phyloP scores from a whole-genome alignment of 1,140 invertebrate species.

The Drosophila guanche region DNA sequence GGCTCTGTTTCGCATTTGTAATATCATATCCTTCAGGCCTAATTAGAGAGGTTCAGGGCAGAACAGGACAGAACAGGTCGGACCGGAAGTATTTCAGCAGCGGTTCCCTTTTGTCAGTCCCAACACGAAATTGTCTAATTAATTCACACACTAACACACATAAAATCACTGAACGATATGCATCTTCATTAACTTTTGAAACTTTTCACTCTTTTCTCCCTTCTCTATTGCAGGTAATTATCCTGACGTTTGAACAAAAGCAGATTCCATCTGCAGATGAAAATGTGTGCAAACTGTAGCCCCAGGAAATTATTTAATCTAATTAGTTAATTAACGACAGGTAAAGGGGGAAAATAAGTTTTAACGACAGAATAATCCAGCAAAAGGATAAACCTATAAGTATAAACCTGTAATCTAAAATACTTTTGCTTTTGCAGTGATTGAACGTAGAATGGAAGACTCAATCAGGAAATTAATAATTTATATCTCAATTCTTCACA shows the following conservation, averaged over 20 bases:
- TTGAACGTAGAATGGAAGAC: no score
- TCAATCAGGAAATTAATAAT: no score
- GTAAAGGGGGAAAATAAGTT: background rate
- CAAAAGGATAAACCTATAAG: background rate
- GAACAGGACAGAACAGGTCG: no score
- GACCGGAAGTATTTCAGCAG: constrained; percentile 29
- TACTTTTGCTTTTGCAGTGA: no score
- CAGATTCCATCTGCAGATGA: no score
- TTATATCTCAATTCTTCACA: no score
- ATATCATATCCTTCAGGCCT: constrained; percentile 41
- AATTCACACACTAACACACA: constrained; percentile 59
- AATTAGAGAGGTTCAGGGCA: constrained; percentile 45
- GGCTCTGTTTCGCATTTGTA: constrained; percentile 20
- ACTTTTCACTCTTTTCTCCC: constrained; percentile 45
- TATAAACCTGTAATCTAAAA: no score
- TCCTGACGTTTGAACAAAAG: constrained; percentile 23
- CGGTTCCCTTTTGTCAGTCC: constrained; percentile 24
- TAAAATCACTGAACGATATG: constrained; percentile 46
- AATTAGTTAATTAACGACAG: constrained; percentile 28
- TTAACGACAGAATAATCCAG: background rate
- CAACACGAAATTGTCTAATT: constrained; percentile 59
- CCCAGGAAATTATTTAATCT: constrained; percentile 10
- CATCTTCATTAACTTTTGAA: constrained; percentile 66
- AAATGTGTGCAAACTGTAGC: background rate
- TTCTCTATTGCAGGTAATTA: constrained; percentile 65